A percentile compares a stretch with the other conserved stretches of the same genome.
These are phyloP conservation scores for Lacerta bilineata DNA, from an alignment of 2,797 vertebrate species.

Conservation along the genomic window DNA sequence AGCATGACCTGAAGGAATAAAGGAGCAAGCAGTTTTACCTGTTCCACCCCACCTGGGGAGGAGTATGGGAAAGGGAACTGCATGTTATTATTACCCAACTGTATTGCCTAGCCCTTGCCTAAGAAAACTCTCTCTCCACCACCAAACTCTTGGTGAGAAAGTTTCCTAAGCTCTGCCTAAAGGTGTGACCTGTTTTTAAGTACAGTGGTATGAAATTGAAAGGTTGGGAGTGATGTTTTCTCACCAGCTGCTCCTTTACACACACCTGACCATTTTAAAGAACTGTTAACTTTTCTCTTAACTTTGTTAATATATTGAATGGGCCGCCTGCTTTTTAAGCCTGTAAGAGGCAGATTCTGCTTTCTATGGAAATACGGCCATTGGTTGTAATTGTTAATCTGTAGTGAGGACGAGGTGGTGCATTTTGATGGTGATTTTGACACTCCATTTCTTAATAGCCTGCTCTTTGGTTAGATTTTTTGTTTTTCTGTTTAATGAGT, in stretches of 20 bases:
- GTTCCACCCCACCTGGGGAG: slow-evolving; percentile 18
- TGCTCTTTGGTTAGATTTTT: slow-evolving; percentile 34
- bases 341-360: background rate
- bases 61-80: background rate
- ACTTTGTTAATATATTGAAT: slow-evolving; percentile 18
- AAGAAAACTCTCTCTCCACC: slow-evolving; percentile 1
- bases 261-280: background rate
- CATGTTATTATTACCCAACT: background rate
- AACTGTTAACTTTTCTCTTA: slow-evolving; percentile 1
- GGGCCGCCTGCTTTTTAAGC: background rate
- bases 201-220: background rate
- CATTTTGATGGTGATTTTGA: slow-evolving; percentile 56
- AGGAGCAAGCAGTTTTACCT: slow-evolving; percentile 26
- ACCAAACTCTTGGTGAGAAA: background rate
- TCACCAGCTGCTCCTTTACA: slow-evolving; percentile 25
- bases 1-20: slow-evolving; percentile 21
- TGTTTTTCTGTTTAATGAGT: slow-evolving; percentile 50
- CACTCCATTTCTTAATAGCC: slow-evolving; percentile 48
- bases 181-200: slow-evolving; percentile 16
- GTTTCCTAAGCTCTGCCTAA: background rate
- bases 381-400: background rate
- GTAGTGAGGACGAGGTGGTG: slow-evolving; percentile 20
- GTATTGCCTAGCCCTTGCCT: background rate
- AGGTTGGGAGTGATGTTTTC: background rate
- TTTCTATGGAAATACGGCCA: slow-evolving; percentile 14